A percentile compares a stretch with the other conserved stretches of the same genome.
These are phyloP conservation scores for Haemorhous mexicanus DNA, from an alignment of 2,113 vertebrate genomes.

Conservation along the genomic window DNA sequence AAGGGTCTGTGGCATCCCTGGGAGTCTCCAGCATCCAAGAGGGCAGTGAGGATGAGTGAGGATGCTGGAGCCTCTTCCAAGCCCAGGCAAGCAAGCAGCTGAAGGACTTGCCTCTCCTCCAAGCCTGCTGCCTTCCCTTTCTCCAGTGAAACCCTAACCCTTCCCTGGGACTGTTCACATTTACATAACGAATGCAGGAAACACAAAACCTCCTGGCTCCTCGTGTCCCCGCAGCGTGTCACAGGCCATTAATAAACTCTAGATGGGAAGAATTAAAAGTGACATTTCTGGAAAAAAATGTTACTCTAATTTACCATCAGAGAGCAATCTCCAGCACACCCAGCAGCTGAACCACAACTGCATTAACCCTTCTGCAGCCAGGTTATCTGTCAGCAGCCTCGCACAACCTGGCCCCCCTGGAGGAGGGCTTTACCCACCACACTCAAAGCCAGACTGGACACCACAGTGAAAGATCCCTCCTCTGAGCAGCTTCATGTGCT, in stretches of 20 bases:
- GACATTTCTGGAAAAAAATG: constrained; percentile 38
- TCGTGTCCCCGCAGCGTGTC: neutral
- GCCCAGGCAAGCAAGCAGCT: neutral
- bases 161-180: neutral
- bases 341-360: neutral
- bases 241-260: constrained; percentile 33
- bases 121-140: neutral
- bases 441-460: neutral
- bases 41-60: rapidly evolving
- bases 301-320: constrained; percentile 40
- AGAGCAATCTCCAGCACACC: neutral
- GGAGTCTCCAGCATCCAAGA: neutral
- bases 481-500: neutral
- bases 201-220: neutral
- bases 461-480: neutral
- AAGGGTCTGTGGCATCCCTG: rapidly evolving
- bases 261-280: constrained; percentile 23
- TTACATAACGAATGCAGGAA: neutral
- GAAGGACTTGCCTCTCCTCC: neutral
- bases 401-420: rapidly evolving
- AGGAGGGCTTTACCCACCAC: neutral
- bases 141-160: neutral
- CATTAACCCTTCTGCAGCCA: neutral
- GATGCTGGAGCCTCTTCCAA: neutral
- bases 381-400: neutral